Conservation (phyloP, 2,113 vertebrate genomes). For the Numenius arquata region DNA sequence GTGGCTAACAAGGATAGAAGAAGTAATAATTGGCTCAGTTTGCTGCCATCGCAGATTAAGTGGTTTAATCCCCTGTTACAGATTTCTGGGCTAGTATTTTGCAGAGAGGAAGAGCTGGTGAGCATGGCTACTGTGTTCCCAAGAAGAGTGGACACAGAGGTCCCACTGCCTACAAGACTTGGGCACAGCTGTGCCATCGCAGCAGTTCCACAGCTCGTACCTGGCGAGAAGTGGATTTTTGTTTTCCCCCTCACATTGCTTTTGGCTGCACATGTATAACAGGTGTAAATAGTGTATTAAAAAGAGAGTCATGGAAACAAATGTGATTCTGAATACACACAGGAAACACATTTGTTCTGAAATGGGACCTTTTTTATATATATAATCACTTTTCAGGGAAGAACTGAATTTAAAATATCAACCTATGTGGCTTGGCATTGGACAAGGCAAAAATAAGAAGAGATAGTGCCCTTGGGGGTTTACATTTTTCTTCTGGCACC, state of each 20-base stretch:
- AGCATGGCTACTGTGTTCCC: background rate
- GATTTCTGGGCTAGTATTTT: background rate
- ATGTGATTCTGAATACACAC: background rate
- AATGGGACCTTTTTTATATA: background rate
- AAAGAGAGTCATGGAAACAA: background rate
- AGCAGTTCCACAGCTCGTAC: background rate
- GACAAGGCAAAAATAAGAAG: slow-evolving; percentile 22
- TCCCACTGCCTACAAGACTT: background rate
- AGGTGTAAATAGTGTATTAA: background rate
- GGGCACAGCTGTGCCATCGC: background rate
- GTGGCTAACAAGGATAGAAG: background rate
- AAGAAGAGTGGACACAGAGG: background rate
- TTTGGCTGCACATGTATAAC: background rate
- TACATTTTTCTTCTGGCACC: slow-evolving; percentile 50
- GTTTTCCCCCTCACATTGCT: background rate
- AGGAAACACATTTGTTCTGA: slow-evolving; percentile 3
- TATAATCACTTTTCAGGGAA: background rate
- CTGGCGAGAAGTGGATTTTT: background rate
- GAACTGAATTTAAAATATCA: background rate
- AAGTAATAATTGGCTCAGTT: background rate
- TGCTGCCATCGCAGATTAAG: background rate
- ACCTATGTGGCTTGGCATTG: background rate
- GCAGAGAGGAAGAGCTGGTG: background rate
- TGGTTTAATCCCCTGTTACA: background rate
- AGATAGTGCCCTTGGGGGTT: background rate